These are phyloP conservation scores for Oxyruncus cristatus DNA, from an alignment of 2,113 vertebrate species.

Conservation along the genomic window DNA sequence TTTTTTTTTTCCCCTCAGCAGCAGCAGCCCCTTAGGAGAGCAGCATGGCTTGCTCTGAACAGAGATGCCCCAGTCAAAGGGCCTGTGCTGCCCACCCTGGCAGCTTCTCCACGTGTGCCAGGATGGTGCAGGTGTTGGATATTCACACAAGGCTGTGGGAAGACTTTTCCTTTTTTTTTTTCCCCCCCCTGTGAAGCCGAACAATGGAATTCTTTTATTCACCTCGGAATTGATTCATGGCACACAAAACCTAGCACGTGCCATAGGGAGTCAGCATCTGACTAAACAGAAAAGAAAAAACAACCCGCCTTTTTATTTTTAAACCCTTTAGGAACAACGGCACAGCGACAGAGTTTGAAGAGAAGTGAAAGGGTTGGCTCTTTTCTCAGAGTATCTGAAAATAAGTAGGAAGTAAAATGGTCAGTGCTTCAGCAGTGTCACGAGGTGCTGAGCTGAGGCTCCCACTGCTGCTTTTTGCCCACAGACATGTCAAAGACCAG, in stretches of 20 bases:
- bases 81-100: not conserved
- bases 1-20: not conserved
- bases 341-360: not conserved
- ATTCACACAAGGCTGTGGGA: not conserved
- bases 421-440: not conserved
- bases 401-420: not conserved
- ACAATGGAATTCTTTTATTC: constrained; percentile 8
- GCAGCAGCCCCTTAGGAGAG: not conserved
- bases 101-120: not conserved
- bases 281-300: not conserved
- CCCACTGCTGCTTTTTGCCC: not conserved
- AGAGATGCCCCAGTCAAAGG: not conserved
- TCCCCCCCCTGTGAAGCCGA: not conserved
- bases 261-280: not conserved
- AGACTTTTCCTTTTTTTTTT: not conserved
- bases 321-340: not conserved
- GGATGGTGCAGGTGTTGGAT: not conserved
- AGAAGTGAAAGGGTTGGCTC: not conserved
- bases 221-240: not conserved
- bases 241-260: not conserved
- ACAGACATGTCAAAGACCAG: not conserved
- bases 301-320: not conserved
- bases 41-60: not conserved
- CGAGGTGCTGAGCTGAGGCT: not conserved
- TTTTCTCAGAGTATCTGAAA: not conserved